These are phyloP conservation scores for Eolophus roseicapilla DNA, from an alignment of 2,113 vertebrate species.

Conservation along the genomic window DNA sequence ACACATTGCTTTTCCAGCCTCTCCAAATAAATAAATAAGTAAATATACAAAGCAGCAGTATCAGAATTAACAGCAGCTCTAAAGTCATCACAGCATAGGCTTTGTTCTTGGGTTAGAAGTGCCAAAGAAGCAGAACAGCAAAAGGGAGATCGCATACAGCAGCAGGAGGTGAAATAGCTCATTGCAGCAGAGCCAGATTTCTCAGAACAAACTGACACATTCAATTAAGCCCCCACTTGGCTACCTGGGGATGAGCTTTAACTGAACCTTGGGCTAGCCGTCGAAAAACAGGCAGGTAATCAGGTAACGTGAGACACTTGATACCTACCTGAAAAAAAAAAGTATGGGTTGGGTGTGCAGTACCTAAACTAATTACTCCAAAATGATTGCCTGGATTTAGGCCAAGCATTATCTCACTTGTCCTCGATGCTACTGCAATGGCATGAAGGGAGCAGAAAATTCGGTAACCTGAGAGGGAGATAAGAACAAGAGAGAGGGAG, in stretches of 20 bases:
- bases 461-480: slow-evolving; percentile 57
- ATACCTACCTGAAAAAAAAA: slow-evolving; percentile 59
- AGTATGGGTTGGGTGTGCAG: slow-evolving; percentile 62
- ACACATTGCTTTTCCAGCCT: not conserved
- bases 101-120: not conserved
- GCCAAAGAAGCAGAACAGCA: not conserved
- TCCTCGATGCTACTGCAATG: slow-evolving; percentile 53
- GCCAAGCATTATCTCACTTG: slow-evolving; percentile 76
- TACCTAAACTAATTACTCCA: slow-evolving; percentile 72
- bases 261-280: slow-evolving; percentile 21
- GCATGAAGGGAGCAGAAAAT: slow-evolving; percentile 69
- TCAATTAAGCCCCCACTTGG: not conserved
- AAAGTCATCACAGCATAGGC: not conserved
- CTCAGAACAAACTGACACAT: slow-evolving; percentile 31
- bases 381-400: slow-evolving; percentile 72
- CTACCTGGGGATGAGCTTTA: slow-evolving; percentile 17
- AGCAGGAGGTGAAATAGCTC: not conserved
- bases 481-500: slow-evolving; percentile 34
- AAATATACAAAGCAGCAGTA: too few relatives aligned
- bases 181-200: slow-evolving; percentile 41
- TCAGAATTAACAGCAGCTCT: slow-evolving; percentile 33
- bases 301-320: slow-evolving; percentile 62
- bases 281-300: slow-evolving; percentile 59
- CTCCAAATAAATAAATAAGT: not conserved
- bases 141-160: not conserved